Base-by-base conservation (phyloP, 1,140 invertebrate genomes). In the Luehdorfia chinensis region DNA sequence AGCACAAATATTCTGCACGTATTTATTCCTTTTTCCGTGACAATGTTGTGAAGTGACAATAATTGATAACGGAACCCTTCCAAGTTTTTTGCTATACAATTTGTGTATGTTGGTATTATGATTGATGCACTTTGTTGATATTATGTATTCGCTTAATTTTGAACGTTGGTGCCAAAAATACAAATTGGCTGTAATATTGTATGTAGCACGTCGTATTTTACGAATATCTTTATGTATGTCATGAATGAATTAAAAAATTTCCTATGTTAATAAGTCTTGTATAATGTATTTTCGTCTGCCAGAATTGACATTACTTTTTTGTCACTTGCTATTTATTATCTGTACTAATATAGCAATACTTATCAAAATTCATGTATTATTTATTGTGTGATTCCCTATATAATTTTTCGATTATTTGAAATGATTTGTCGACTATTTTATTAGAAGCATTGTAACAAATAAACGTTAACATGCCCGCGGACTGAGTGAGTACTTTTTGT, bases 11-110 rank as follows among this genome's bases (percentile, higher is more conserved):
- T 28, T 28, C 8, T n/a, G n/a, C 25, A 28, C 5, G 6, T 12
- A 19, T 27, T 41, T 11, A 11, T 14, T 33, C 25, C 8, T 21
- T 7, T 21, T 21, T 3, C 19, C 25, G n/a, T 8, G 4, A 64
- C 64, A 67, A 73, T 73, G 72, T 79, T 75, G 75, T 80, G 78
- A 64, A 65, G 58, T 61, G 76, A 83, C 76, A 83, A 83, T 80
- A 83, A 75, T 56, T 66, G 45, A 33, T 55, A 36, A 19, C 18
- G 1, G 12, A 27, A 27, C 23, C 12, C 37, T 41, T 27, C 23
- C 13, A 9, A 41, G 3, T 9, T 33, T 0, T 37, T 9, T 27
- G 23, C 8, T 3, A 15, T n/a, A 8, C 31, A 15, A 2, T 33
- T 4, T 14, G 1, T 30, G 4, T 30, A 30, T 2, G 28, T 7